Evolutionary conservation across 2,113 vertebrate genomes (phyloP).

Genomic region (Serinus canaria): DNA sequence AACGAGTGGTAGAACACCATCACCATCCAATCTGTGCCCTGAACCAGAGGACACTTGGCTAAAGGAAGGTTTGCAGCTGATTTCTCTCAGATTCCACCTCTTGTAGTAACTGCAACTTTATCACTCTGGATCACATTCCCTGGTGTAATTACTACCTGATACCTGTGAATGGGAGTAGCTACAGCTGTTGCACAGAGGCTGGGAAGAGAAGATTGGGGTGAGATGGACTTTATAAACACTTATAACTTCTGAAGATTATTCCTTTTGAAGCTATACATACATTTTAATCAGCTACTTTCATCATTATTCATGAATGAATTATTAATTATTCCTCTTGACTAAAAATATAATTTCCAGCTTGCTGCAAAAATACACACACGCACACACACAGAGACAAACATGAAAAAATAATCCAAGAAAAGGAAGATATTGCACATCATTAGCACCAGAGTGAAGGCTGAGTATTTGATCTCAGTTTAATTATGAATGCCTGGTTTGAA

Average conservation of each 20-base stretch:
- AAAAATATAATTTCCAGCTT: constrained; percentile 74
- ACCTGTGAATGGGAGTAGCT: not conserved
- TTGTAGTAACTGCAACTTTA: not conserved
- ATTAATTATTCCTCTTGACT: constrained; percentile 81
- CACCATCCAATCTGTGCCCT: not conserved
- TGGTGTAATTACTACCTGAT: not conserved
- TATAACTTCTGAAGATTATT: constrained; percentile 69
- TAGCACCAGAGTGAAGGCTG: constrained; percentile 55
- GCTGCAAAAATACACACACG: constrained; percentile 65
- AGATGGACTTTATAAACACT: constrained; percentile 65
- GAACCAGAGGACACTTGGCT: not conserved
- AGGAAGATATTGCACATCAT: constrained; percentile 65
- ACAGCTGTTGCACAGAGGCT: constrained; percentile 4
- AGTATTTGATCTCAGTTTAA: constrained; percentile 73
- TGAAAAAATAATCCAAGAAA: constrained; percentile 60
- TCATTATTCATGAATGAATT: constrained; percentile 89
- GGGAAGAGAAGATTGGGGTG: not conserved
- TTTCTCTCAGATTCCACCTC: not conserved
- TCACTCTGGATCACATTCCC: not conserved
- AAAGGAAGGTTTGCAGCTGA: not conserved
- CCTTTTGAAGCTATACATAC: constrained; percentile 84
- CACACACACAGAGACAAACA: not conserved
- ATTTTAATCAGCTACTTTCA: constrained; percentile 89
- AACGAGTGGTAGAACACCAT: not conserved
- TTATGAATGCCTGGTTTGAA: constrained; percentile 68